Evolutionary conservation across 2,113 vertebrate genomes (phyloP), one percentile per base, ranked within the genome.

Genomic region (Phaethornis superciliosus): DNA sequence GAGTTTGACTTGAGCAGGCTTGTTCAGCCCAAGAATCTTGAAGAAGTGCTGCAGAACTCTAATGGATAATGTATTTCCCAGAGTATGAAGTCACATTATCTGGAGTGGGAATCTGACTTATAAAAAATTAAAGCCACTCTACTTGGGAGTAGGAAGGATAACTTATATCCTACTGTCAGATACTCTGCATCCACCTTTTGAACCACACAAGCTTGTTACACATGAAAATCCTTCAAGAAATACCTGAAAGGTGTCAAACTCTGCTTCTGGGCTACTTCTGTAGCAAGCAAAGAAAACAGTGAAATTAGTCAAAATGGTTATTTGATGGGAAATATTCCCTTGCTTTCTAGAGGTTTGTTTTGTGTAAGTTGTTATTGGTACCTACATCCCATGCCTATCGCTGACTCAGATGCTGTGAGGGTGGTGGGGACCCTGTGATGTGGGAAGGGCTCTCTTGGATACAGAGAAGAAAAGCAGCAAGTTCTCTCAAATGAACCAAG

Each of bases 321-420:
- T 74, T 76, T 77, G n/a, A 35, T 90, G n/a, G 18, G 28, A 77
- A 40, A 67, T 55, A 76, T n/a, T 77, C 35, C 14, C 30, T 81
- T 75, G 19, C 33, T 89, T 89, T 90, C 28, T 42, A 28, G n/a
- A 81, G 26, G 8, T 72, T 70, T 65, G 44, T 16, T 64, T 89
- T 91, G 10, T 68, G 9, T 75, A 51, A 84, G 8, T 40, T 87
- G 30, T 78, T 59, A 19, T 26, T 33, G 21, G 15, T 59, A 30
- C 23, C 14, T 49, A 37, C 30, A 14, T 56, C 27, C 12, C 1
- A 7, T 1, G 1, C 63, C 46, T 85, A 8, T 30, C 0, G 0
- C 54, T 60, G 37, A 24, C 15, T 27, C 1, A 2, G 32, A 30
- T 28, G 14, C 59, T 75, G 33, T 46, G 49, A 93, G 54, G 44